Evolutionary conservation across 2,113 vertebrate genomes (phyloP).

Genomic region (Bothrops jararaca): DNA sequence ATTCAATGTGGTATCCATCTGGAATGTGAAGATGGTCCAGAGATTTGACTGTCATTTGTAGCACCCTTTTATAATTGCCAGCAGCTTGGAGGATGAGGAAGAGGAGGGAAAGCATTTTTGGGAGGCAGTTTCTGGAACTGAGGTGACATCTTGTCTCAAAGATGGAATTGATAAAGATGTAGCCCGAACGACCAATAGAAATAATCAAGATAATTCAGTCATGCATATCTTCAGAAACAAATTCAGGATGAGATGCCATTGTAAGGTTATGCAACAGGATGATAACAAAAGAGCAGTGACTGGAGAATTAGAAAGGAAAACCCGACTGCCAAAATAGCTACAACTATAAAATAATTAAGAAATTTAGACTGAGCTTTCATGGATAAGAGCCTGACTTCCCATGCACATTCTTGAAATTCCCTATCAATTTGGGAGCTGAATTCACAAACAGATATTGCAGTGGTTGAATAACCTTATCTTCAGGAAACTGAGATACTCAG

Average conservation of each 20-base stretch:
- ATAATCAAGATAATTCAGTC: background rate
- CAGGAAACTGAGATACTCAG: background rate
- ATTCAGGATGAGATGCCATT: background rate
- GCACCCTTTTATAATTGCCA: background rate
- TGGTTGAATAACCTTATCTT: background rate
- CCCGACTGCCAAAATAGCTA: background rate
- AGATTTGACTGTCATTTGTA: background rate
- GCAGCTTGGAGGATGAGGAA: background rate
- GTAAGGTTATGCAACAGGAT: background rate
- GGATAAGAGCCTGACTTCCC: background rate
- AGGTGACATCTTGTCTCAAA: background rate
- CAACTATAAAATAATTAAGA: background rate
- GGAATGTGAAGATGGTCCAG: background rate
- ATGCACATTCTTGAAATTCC: background rate
- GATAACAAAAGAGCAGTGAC: background rate
- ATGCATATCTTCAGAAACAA: background rate
- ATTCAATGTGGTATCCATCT: background rate
- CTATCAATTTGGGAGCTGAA: background rate
- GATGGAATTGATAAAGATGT: background rate
- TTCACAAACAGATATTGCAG: background rate
- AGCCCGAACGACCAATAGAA: background rate
- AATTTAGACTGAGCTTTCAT: background rate
- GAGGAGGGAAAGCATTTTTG: background rate
- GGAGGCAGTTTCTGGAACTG: background rate
- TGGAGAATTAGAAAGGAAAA: background rate